Evolutionary conservation across 2,888 invertebrate species (phyloP), one percentile per base, ranked within the genome.

Genomic region (Athalia rosae): DNA sequence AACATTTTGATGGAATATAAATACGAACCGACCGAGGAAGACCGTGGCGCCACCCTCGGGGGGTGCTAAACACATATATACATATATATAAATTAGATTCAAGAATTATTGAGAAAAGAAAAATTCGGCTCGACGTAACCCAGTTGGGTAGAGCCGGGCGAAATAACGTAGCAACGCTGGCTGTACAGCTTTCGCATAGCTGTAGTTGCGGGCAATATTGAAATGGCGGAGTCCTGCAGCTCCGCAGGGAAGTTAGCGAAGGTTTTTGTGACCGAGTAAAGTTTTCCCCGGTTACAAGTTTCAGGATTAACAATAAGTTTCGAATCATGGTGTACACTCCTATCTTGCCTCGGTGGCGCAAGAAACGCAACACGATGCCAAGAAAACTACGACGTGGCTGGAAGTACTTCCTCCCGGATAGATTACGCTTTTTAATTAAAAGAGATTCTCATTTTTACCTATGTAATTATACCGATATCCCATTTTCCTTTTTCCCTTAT

Each of bases 381-480:
- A 53, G 50, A 50, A 45, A 50, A 53, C 83, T 28, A 28, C 28
- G 28, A 28, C 28, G 28, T 28, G 28, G 28, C 28, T 28, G 28
- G 2, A 28, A 28, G 28, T 28, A 28, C 28, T 28, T 28, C 28
- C 0, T 28, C 28, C 28, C 28, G 28, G 28, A 28, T 28, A 28
- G 28, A 28, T 28, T 28, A 28, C 1, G 87, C 85, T 86, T 88
- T 88, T 84, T 88, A 88, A 89, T 89, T 89, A 88, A 88, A 88
- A 85, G 86, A 28, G 0, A 0, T 28, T 28, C 28, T 1, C 2
- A 28, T 28, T 28, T 28, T 28, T 28, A 0, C 28, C 28, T 28
- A 28, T 28, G 28, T 28, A 28, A 28, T 28, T 28, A 28, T 28
- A 28, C 28, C 28, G 28, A 28, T 28, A 28, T 2, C 2, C 28